phyloP scores from a whole-genome alignment of 1,140 invertebrate genomes.

The Zophobas morio region DNA sequence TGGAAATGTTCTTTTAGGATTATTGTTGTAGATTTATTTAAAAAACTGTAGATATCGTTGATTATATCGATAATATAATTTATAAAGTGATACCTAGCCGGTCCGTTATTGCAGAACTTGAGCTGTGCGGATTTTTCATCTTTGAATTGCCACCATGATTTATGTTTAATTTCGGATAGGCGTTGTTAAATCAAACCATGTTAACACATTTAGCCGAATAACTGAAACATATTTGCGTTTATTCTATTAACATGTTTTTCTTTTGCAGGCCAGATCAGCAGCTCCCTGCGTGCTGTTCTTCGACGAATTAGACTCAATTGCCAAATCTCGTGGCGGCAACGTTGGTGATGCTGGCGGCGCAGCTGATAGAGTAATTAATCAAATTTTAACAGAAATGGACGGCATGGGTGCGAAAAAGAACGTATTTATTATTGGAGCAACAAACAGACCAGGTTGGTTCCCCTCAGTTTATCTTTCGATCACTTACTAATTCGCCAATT shows the following conservation, averaged over 20 bases:
- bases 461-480: not conserved
- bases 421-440: slow-evolving; percentile 99
- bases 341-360: slow-evolving; percentile 98
- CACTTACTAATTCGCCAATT: slow-evolving; percentile 12
- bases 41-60: no score
- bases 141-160: no score
- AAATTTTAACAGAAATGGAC: slow-evolving; percentile 99
- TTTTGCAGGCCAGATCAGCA: slow-evolving; percentile 91
- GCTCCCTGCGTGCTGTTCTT: slow-evolving; percentile 99
- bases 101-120: no score
- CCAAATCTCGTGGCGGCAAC: slow-evolving; percentile 97
- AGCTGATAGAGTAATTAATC: slow-evolving; percentile 99
- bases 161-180: no score
- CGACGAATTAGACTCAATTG: slow-evolving; percentile 99
- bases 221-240: not conserved
- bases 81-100: no score
- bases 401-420: slow-evolving; percentile 99
- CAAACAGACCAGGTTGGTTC: slow-evolving; percentile 79
- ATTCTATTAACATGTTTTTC: slow-evolving; percentile 34
- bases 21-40: not conserved
- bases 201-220: no score
- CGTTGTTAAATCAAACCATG: no score
- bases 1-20: not conserved
- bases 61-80: no score
- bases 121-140: no score